Conservation (phyloP, 1,140 invertebrate genomes). For the Trinorchestia longiramus region DNA sequence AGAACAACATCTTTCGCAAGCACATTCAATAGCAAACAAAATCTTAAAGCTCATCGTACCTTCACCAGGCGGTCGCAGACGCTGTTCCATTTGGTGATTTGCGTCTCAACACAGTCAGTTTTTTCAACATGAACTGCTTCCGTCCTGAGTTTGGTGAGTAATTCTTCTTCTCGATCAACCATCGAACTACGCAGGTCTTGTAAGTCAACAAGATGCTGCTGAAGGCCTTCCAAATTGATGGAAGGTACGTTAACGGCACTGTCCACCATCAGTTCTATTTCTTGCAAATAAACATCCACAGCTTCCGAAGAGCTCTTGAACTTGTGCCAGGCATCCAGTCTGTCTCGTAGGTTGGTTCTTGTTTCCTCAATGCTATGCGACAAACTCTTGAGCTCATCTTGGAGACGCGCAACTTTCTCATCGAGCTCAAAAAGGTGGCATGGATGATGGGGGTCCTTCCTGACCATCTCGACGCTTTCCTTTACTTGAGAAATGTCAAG, state of each 20-base stretch:
- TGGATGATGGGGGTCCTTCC: slow-evolving; percentile 65
- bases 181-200: slow-evolving; percentile 78
- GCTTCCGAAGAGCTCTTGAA: slow-evolving; percentile 65
- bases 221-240: slow-evolving; percentile 61
- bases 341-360: slow-evolving; percentile 58
- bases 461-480: slow-evolving; percentile 63
- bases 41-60: slow-evolving; percentile 74
- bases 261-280: slow-evolving; percentile 65
- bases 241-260: slow-evolving; percentile 63
- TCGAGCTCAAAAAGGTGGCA: slow-evolving; percentile 63
- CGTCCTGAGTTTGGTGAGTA: slow-evolving; percentile 78
- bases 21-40: too few species aligned
- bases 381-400: slow-evolving; percentile 58
- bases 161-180: slow-evolving; percentile 75
- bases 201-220: slow-evolving; percentile 66
- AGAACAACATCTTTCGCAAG: too few species aligned
- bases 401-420: slow-evolving; percentile 58
- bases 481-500: slow-evolving; percentile 64
- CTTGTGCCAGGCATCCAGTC: slow-evolving; percentile 66
- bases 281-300: slow-evolving; percentile 63
- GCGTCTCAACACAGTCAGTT: slow-evolving; percentile 78
- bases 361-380: slow-evolving; percentile 64
- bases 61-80: slow-evolving; percentile 74
- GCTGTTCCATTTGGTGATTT: slow-evolving; percentile 68
- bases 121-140: slow-evolving; percentile 80